Evolutionary conservation across 37 sponge, comb jelly and placozoan species (phyloP), one percentile per base, ranked within the genome.

Genomic region (Hormiphora californensis): DNA sequence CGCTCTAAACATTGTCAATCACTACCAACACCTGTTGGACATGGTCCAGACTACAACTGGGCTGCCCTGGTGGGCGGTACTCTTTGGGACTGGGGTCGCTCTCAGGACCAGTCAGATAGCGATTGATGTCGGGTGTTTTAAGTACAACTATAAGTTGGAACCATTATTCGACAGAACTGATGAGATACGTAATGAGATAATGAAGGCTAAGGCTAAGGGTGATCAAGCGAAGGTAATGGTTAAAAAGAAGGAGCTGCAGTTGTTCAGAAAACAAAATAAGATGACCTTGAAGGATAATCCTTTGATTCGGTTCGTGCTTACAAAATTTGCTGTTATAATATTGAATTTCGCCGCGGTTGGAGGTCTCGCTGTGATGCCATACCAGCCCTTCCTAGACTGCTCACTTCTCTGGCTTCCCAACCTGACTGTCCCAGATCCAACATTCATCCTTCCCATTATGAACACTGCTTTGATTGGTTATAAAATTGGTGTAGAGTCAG

Each of bases 31-130:
- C 23, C 3, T 73, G 4, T 17, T 73, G 41, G 81, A 73, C 22
- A 73, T 46, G 17, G 35, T 73, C 43, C 81, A 73, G 46, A 46
- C 43, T 39, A 40, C 39, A 21, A 27, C 81, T n/a, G 44, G 81
- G 40, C 23, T 73, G 43, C 81, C 81, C 2, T 73, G 81, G 81
- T 73, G 81, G 81, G 81, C 36, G 9, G 46, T 73, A 1, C 43
- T 73, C 3, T 11, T 73, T 19, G 81, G 81, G 5, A 32, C 81
- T 40, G 81, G 81, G 17, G 7, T 73, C 7, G 23, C 35, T n/a
- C 21, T 73, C 5, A 39, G 81, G 43, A 3, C 35, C 19, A 43
- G 11, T 21, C 38, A 43, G 1, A n/a, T 73, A 15, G 46, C 81
- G n/a, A 25, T 73, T 36, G 43, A 73, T 21, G 22, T 73, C 19